These are phyloP conservation scores for Eleutherodactylus coqui DNA, from an alignment of 2,797 vertebrate species.

Conservation along the genomic window DNA sequence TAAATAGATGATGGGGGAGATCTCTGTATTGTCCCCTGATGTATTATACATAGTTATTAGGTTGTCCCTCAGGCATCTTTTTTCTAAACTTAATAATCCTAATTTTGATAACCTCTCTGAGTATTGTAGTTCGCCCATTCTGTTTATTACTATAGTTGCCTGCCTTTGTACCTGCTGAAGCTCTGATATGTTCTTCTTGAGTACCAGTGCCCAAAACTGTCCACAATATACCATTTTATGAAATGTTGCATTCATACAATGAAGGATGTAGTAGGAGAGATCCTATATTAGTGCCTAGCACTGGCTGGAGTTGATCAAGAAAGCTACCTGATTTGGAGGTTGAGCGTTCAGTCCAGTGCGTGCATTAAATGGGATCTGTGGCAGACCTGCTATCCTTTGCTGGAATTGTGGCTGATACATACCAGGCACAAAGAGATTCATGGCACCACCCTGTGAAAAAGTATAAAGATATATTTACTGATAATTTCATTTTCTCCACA, in stretches of 20 bases:
- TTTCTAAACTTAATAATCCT: too few relatives aligned
- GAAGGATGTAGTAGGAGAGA: background rate
- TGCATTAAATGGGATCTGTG: constrained; percentile 22
- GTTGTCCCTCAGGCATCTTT: too few relatives aligned
- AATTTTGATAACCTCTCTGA: too few relatives aligned
- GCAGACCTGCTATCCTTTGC: constrained; percentile 12
- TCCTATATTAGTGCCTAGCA: background rate
- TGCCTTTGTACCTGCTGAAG: too few relatives aligned
- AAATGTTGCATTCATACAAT: background rate
- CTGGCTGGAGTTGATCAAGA: background rate
- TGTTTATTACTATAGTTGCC: too few relatives aligned
- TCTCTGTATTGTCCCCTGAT: too few relatives aligned
- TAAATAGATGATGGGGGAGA: too few relatives aligned
- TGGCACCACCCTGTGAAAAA: constrained; percentile 12
- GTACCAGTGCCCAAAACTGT: too few relatives aligned
- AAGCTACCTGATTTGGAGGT: constrained; percentile 19
- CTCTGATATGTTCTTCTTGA: too few relatives aligned
- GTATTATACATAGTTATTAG: too few relatives aligned
- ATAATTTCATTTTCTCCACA: background rate
- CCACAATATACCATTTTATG: too few relatives aligned
- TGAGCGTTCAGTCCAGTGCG: background rate
- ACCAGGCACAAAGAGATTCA: constrained; percentile 44
- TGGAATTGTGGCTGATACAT: constrained; percentile 35
- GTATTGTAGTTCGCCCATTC: too few relatives aligned
- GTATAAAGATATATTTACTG: background rate